phyloP scores from a whole-genome alignment of 2,113 vertebrate species.

The Ibidorhyncha struthersii region DNA sequence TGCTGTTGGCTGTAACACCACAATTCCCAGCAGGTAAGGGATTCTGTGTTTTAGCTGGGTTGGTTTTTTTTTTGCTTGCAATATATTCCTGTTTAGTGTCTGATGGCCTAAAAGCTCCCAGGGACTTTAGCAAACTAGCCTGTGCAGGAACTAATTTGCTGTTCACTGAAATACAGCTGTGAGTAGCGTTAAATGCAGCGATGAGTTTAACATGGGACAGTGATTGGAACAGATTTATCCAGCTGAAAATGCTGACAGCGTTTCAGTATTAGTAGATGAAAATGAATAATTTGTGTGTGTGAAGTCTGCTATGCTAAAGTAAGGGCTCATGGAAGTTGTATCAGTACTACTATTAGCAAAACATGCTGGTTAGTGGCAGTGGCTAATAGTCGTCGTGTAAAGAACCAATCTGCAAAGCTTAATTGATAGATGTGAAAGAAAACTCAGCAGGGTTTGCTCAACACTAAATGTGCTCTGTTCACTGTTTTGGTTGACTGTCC shows the following conservation, averaged over 20 bases:
- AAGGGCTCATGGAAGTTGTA: neutral
- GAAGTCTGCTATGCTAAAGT: neutral
- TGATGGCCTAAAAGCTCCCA: neutral
- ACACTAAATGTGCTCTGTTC: neutral
- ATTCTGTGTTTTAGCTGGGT: neutral
- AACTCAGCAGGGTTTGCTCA: neutral
- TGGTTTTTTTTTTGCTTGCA: neutral
- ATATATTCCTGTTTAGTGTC: neutral
- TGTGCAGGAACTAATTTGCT: neutral
- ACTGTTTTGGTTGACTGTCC: neutral
- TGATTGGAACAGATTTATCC: neutral
- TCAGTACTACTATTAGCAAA: neutral
- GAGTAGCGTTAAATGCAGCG: neutral
- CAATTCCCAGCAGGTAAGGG: constrained; percentile 4
- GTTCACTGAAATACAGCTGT: neutral
- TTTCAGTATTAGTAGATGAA: neutral
- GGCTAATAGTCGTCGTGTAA: neutral
- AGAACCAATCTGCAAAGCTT: neutral
- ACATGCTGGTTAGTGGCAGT: neutral
- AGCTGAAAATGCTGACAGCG: neutral
- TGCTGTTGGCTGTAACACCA: neutral
- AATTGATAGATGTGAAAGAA: neutral
- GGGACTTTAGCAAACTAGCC: neutral
- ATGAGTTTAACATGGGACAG: neutral
- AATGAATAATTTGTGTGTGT: neutral